Base-by-base conservation (phyloP, 2,797 vertebrate species). In the Dromococcyx pavoninus region DNA sequence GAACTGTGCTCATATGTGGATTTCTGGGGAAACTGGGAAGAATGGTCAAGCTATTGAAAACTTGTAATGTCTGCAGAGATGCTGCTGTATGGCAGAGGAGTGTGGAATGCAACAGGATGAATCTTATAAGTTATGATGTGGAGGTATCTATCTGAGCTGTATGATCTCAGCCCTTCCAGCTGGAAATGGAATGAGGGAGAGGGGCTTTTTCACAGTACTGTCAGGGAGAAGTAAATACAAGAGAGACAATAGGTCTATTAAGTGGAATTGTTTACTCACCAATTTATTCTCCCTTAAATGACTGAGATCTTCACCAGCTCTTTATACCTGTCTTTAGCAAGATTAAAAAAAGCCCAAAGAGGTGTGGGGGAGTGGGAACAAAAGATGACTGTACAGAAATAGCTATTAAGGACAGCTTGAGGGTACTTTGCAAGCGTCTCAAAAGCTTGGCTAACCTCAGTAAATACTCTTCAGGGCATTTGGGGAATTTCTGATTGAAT, bases 201-300 rank as follows among this genome's bases (percentile, higher is more conserved):
- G 82, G 44, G 37, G 35, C n/a, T 93, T 91, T 94, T 93, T 93
- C 25, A 53, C 81, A 46, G 37, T 53, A 27, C 24, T 80, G 48
- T 44, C 12, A 64, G 41, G 25, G 44, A 89, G 61, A 75, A 62
- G 54, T 76, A 91, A 93, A 91, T 67, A 71, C 57, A 48, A 73
- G 44, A 56, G 82, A 91, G 41, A 85, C 75, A 95, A 66, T 48
- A 70, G 69, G 24, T 64, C 86, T 77, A 50, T 87, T 94, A 92
- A 91, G 78, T 72, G 76, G 71, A 93, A 90, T 75, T 75, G 54
- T 58, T 92, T 96, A 92, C 84, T 89, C 81, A 89, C 86, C 56
- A 66, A 41, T 93, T 89, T 93, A 17, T 87, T 87, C 90, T 67
- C 57, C 33, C 19, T 48, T 91, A 66, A 43, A 69, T 48, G 66